Base-by-base conservation (phyloP, 2,113 vertebrate genomes). In the Pelmatolapia mariae region DNA sequence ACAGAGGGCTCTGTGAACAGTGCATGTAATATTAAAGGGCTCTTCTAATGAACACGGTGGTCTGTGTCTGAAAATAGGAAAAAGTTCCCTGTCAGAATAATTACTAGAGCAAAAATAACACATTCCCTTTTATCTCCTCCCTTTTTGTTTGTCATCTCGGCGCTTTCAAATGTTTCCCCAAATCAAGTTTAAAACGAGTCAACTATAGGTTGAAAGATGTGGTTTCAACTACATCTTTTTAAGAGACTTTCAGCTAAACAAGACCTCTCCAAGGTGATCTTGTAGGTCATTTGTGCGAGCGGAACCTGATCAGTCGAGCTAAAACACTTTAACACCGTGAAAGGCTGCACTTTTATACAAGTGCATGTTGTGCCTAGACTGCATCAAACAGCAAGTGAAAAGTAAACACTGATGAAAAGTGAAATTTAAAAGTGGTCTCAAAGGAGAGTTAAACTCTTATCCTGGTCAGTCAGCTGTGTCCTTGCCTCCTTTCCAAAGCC, bases 11-110 rank as follows among this genome's bases (percentile, higher is more conserved):
- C n/a, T 80, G 59, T 80, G 56, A 86, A 87, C 50, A 66, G 54
- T 33, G 31, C 26, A 71, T 88, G 53, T 59, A 31, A 87, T 76
- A 83, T 89, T 80, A 85, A 87, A 88, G 31, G 1, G 1, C 12
- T 79, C 76, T 56, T 26, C 31, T 90, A 24, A 90, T 87, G 52
- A 89, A 78, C 73, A 52, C 26, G 76, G 53, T 83, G 52, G n/a
- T 31, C 16, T 15, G 8, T n/a, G 83, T 82, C 68, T 82, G 24
- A 54, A 54, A 66, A 66, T 19, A 8, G 12, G 57, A 7, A 82
- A 26, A 80, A 43, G 40, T 80, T 86, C 43, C 50, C 36, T 45
- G 8, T 59, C n/a, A 53, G 54, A 84, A 47, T 86, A 36, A 86
- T 71, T 63, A 47, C 40, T 84, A 33, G 54, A 45, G 24, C 43